These are phyloP conservation scores for Apodemia duryi DNA, from an alignment of 2,888 invertebrate genomes.

Conservation along the genomic window DNA sequence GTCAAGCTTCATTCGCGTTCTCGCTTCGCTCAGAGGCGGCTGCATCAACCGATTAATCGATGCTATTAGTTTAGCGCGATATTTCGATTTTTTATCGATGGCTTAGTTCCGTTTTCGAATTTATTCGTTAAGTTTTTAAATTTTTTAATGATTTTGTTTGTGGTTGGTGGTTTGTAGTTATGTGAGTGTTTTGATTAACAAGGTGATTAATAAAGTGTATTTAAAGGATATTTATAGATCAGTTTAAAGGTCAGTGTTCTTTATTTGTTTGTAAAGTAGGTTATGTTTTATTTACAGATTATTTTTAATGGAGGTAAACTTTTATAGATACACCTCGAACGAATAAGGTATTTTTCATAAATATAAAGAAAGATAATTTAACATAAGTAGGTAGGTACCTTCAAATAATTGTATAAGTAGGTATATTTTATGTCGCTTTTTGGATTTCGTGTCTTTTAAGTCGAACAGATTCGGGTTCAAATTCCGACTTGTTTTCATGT, in stretches of 20 bases:
- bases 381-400: too few species aligned
- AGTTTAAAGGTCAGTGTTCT: slow-evolving; percentile 8
- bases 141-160: slow-evolving; percentile 28
- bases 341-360: too few species aligned
- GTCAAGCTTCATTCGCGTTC: slow-evolving; percentile 62
- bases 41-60: slow-evolving; percentile 38
- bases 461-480: too few species aligned
- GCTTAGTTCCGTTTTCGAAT: slow-evolving; percentile 25
- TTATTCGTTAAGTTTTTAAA: slow-evolving; percentile 25
- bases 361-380: too few species aligned
- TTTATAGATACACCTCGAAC: background rate
- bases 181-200: background rate
- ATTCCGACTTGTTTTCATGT: too few species aligned
- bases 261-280: slow-evolving; percentile 4
- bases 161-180: slow-evolving; percentile 13
- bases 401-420: too few species aligned
- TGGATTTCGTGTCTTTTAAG: too few species aligned
- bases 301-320: background rate
- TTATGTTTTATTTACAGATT: background rate
- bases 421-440: too few species aligned
- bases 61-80: slow-evolving; percentile 24
- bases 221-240: slow-evolving; percentile 10
- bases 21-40: slow-evolving; percentile 55
- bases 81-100: slow-evolving; percentile 43
- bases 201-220: background rate